phyloP scores from a whole-genome alignment of 2,888 invertebrate genomes.

The Brachynemurus nebulosus region DNA sequence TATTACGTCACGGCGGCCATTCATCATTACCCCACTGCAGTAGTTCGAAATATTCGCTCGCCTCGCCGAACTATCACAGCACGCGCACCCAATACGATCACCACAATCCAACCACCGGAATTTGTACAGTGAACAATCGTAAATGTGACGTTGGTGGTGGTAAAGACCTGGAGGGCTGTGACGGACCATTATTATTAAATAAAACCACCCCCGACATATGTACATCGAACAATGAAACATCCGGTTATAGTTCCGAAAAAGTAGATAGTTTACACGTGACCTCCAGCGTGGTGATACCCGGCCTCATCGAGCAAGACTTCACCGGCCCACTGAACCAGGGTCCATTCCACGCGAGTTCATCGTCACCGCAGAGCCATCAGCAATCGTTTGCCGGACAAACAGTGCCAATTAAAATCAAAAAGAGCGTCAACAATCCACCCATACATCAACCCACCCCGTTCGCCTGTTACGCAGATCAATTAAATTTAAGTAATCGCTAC shows the following conservation, averaged over 20 bases:
- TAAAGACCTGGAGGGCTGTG: conserved; percentile 27
- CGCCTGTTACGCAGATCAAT: conserved; percentile 18
- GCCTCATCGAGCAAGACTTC: conserved; percentile 23
- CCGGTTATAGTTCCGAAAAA: conserved; percentile 9
- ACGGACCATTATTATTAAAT: conserved; percentile 30
- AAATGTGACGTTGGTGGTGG: conserved; percentile 12
- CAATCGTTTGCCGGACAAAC: conserved; percentile 31
- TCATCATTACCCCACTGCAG: conserved; percentile 17
- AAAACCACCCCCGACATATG: conserved; percentile 35
- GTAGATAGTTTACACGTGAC: conserved; percentile 14
- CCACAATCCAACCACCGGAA: conserved; percentile 10
- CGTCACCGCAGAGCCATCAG: conserved; percentile 10
- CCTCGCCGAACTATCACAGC: conserved; percentile 6
- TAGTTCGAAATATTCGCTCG: conserved; percentile 7
- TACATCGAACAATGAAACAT: conserved; percentile 27
- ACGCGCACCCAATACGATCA: conserved; percentile 15
- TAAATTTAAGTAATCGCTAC: conserved; percentile 24
- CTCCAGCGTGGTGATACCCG: conserved; percentile 18
- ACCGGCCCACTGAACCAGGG: conserved; percentile 2
- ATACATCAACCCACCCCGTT: conserved; percentile 8
- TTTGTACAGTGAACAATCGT: conserved; percentile 15
- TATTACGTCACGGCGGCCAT: conserved; percentile 27
- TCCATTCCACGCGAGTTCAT: background rate
- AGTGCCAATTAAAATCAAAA: conserved; percentile 33
- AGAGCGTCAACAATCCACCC: conserved; percentile 11